Base-by-base conservation (phyloP, 2,797 vertebrate genomes). In the Crenuchus spilurus region DNA sequence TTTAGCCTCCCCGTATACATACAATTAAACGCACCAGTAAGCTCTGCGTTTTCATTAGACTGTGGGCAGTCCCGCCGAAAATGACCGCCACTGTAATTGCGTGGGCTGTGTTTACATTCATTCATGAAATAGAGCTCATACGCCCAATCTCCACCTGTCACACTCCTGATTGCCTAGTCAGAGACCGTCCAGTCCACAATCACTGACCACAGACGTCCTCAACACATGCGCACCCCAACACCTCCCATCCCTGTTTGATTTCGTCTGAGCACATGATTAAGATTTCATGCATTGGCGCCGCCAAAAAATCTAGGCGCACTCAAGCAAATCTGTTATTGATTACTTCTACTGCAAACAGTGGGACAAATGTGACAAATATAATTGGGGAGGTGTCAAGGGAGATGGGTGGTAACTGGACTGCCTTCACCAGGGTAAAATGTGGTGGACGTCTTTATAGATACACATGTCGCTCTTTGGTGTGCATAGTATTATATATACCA, bases 291-390 rank as follows among this genome's bases (percentile, higher is more conserved):
- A 96, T 98, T 96, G 94, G 93, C 93, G 95, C 94, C 93, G 83
- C 89, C 94, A 93, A 95, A 96, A n/a, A 97, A 97, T 95, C 94
- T 95, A 94, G 96, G 95, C 94, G 94, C 96, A 94, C 92, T 97
- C 95, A 97, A 94, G 95, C 96, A 96, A 92, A 91, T 96, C 97
- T 94, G 95, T 94, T 95, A 99, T 99, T 99, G 97, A 99, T 99
- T 98, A 97, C 94, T 96, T 96, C 94, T 94, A 94, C 92, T 88
- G 95, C 96, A 97, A 97, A 97, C 96, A 97, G 94, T 97, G 93
- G 94, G 91, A 93, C 90, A 94, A 94, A 93, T 96, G 94, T 94
- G 94, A 96, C 95, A 94, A 95, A 95, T 94, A 96, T 97, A 98
- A 98, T 97, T 97, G 95, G 94, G 95, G 93, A 94, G 96, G 96